Evolutionary conservation across 2,888 invertebrate genomes (phyloP).

Genomic region (Diarsia dahlii): DNA sequence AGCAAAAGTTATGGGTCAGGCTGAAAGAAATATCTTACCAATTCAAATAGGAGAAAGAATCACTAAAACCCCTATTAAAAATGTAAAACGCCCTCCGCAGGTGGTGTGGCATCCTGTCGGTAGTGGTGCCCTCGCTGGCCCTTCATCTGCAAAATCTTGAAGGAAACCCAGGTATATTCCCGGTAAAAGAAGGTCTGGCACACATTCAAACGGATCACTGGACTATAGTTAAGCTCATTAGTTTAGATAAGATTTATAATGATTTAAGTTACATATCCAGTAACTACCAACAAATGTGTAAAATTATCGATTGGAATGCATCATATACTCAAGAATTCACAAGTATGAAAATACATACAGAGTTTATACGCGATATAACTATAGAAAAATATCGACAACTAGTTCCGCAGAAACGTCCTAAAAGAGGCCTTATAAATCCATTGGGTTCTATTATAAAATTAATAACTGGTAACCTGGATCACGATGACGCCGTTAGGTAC

Average conservation of each 20-base stretch:
- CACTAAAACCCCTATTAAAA: conserved; percentile 1
- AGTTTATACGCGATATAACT: conserved; percentile 15
- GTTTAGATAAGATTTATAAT: no score
- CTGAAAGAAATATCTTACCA: not conserved
- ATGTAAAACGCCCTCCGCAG: no score
- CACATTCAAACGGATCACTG: no score
- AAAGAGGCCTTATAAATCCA: not conserved
- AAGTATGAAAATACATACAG: conserved; percentile 1
- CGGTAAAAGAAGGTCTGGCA: no score
- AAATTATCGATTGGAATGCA: not conserved
- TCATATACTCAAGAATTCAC: conserved; percentile 4
- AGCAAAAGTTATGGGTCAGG: not conserved
- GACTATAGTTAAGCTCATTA: no score
- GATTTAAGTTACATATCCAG: not conserved
- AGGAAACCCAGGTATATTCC: no score
- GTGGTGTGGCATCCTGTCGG: no score
- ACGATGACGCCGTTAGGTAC: no score
- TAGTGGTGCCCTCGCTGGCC: no score
- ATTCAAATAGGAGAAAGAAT: not conserved
- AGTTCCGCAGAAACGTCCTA: not conserved
- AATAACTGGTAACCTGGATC: not conserved
- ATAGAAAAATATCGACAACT: conserved; percentile 20
- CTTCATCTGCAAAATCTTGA: no score
- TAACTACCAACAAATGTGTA: not conserved
- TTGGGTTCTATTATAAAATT: conserved; percentile 6